Evolutionary conservation across 1,140 invertebrate species (phyloP).

Genomic region (Ostrea edulis): DNA sequence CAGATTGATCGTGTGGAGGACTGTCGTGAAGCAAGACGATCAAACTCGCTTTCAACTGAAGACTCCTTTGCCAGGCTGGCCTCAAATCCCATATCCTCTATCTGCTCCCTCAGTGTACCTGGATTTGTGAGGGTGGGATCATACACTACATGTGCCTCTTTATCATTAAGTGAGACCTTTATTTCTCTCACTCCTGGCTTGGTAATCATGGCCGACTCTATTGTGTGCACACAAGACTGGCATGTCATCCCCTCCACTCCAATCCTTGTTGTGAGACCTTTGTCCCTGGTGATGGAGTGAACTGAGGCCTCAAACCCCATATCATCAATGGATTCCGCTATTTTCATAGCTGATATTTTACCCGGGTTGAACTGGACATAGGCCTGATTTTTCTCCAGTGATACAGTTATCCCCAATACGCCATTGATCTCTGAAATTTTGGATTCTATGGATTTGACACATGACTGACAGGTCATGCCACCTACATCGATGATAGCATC

Average conservation of each 20-base stretch:
- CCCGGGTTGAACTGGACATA: constrained; percentile 69
- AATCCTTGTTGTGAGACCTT: constrained; percentile 59
- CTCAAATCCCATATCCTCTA: constrained; percentile 79
- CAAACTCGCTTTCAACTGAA: constrained; percentile 59
- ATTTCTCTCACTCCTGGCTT: constrained; percentile 74
- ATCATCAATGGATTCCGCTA: constrained; percentile 76
- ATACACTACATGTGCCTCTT: constrained; percentile 72
- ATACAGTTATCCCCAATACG: constrained; percentile 80
- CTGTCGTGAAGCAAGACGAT: constrained; percentile 37
- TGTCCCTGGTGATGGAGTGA: constrained; percentile 38
- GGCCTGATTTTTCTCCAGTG: constrained; percentile 72
- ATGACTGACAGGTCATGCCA: constrained; percentile 79
- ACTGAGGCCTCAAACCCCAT: constrained; percentile 77
- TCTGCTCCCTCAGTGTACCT: constrained; percentile 67
- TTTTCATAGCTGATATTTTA: constrained; percentile 58
- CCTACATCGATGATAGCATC: constrained; percentile 54
- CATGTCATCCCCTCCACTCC: constrained; percentile 79
- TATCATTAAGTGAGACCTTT: constrained; percentile 72
- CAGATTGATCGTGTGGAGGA: constrained; percentile 47
- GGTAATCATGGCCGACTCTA: constrained; percentile 73
- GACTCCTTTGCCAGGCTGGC: constrained; percentile 62
- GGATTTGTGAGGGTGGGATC: constrained; percentile 66
- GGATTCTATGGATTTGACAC: constrained; percentile 77
- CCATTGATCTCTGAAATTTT: constrained; percentile 68
- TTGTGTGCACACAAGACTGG: constrained; percentile 79